Evolutionary conservation across 2,113 vertebrate species (phyloP).

Genomic region (Patagioenas fasciata): DNA sequence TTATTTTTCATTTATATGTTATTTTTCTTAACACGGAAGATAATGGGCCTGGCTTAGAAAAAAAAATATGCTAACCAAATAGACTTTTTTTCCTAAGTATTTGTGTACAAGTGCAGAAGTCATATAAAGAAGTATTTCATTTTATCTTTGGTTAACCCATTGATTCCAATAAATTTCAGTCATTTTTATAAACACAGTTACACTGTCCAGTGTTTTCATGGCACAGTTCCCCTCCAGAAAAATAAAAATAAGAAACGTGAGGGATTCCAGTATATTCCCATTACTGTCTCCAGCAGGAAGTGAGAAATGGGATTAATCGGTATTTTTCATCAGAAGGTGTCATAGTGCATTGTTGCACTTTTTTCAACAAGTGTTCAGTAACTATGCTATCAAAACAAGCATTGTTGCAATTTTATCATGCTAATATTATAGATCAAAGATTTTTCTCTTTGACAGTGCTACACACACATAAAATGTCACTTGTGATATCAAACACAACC

Average conservation of each 20-base stretch:
- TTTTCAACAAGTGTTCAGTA: neutral
- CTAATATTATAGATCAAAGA: neutral
- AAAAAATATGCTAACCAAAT: neutral
- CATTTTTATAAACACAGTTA: neutral
- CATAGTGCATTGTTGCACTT: neutral
- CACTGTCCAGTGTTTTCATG: neutral
- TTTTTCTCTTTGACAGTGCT: neutral
- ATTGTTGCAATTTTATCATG: neutral
- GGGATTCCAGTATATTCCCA: neutral
- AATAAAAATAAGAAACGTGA: neutral
- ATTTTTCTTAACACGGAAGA: neutral
- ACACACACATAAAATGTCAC: neutral
- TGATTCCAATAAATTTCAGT: neutral
- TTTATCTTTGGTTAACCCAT: neutral
- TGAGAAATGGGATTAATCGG: slow-evolving; percentile 9
- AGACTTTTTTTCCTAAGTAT: neutral
- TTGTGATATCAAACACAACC: neutral
- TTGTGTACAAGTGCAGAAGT: neutral
- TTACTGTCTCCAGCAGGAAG: neutral
- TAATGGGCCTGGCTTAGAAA: neutral
- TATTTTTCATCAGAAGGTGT: slow-evolving; percentile 41
- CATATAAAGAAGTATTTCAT: neutral
- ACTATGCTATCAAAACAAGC: neutral
- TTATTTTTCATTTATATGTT: neutral
- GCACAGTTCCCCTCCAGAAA: neutral